A percentile compares a stretch with the other conserved stretches of the same genome.
Conservation (phyloP, 1,140 invertebrate species). For the Aphaenogaster rudis region DNA sequence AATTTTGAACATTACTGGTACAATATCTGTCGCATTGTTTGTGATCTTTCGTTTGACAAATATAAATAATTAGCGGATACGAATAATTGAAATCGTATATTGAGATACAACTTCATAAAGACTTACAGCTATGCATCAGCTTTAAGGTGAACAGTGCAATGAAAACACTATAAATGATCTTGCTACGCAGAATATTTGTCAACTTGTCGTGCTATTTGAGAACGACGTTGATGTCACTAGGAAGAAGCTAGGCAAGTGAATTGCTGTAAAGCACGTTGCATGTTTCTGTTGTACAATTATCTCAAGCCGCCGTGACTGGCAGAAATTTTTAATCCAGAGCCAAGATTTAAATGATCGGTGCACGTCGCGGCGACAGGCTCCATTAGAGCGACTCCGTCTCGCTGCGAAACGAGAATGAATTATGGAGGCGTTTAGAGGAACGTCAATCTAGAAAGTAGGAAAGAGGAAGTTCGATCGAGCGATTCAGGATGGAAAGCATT, state of each 20-base stretch:
- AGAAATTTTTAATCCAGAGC: conserved; percentile 68
- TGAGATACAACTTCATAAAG: neutral
- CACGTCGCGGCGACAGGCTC: conserved; percentile 68
- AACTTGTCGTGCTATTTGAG: conserved; percentile 28
- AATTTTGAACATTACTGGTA: neutral
- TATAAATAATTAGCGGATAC: neutral
- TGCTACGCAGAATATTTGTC: conserved; percentile 45
- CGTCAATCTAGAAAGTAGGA: conserved; percentile 54
- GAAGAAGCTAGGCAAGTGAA: conserved; percentile 52
- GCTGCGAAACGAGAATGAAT: conserved; percentile 63
- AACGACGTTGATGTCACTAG: conserved; percentile 46
- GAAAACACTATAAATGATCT: conserved; percentile 43
- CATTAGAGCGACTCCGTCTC: conserved; percentile 71
- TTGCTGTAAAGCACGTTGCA: conserved; percentile 57
- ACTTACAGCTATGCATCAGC: neutral
- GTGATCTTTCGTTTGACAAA: neutral
- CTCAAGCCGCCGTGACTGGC: conserved; percentile 60
- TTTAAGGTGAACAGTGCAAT: conserved; percentile 32
- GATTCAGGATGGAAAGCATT: conserved; percentile 63
- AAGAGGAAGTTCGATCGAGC: conserved; percentile 65
- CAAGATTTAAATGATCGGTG: conserved; percentile 69
- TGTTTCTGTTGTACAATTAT: conserved; percentile 64
- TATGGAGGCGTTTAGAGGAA: conserved; percentile 62
- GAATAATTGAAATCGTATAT: conserved; percentile 1
- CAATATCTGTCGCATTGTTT: neutral